Evolutionary conservation across 2,113 vertebrate species (phyloP), one percentile per base, ranked within the genome.

Genomic region (Phainopepla nitens): DNA sequence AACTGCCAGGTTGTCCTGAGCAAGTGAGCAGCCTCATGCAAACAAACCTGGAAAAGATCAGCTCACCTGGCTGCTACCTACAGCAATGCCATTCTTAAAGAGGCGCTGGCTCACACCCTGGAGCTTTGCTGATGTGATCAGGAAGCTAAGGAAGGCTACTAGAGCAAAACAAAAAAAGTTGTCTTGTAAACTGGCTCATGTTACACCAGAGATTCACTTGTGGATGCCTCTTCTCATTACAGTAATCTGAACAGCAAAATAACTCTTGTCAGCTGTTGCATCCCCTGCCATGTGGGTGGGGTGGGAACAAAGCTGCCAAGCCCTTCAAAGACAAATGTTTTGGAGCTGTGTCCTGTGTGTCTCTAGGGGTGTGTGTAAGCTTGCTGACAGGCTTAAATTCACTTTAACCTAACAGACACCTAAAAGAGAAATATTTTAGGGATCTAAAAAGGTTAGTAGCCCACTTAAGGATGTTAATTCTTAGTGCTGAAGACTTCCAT

Each of bases 211-310:
- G 18, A 42, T 24, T 44, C 31, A 25, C 19, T 8, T 33, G 21
- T 25, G 41, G 49, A 9, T 50, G 11, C 13, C 24, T 66, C 56
- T 39, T 53, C 18, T 64, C 15, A 3, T 60, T n/a, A n/a, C 4
- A 56, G 31, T 11, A 54, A 22, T 7, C 7, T 0, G 3, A 72
- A 70, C 11, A 66, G 69, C 42, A 87, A 53, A 87, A 6, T 14
- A 41, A 44, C 56, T 56, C 50, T 39, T 13, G 12, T 3, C 9
- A 28, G 10, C 1, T 0, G 0, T 2, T 31, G 27, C 11, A 19
- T 7, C 36, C 28, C 58, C n/a, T 29, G 31, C 21, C 27, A 7
- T 3, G 12, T 2, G 4, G 19, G 17, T 10, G 39, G 28, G 41
- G 24, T 16, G 39, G 19, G 18, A 61, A 50, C n/a, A 71, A 47